Evolutionary conservation across 2,113 vertebrate genomes (phyloP).

Genomic region (Speoplatyrhinus poulsoni): DNA sequence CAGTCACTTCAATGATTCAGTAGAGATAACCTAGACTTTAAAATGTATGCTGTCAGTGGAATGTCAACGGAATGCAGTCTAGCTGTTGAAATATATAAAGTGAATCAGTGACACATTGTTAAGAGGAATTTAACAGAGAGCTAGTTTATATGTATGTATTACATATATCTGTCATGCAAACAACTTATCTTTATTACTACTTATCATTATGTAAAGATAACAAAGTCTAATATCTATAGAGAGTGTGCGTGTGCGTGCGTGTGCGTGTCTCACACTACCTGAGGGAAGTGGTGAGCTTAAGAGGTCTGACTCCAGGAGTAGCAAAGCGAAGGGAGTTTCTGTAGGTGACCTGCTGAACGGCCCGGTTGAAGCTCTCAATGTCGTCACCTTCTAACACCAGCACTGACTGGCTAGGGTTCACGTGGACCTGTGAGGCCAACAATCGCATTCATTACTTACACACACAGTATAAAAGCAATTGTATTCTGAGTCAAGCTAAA

Average conservation of each 20-base stretch:
- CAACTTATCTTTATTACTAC: no score
- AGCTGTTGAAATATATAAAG: no score
- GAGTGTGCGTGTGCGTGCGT: background rate
- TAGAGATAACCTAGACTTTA: no score
- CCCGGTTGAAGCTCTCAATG: conserved; percentile 95
- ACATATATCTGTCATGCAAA: background rate
- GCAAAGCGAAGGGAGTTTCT: conserved; percentile 96
- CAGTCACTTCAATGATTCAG: background rate
- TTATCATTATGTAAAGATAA: no score
- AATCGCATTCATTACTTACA: background rate
- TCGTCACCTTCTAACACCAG: conserved; percentile 95
- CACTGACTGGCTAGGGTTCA: conserved; percentile 96
- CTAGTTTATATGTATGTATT: background rate
- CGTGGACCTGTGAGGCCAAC: conserved; percentile 84
- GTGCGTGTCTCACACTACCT: conserved; percentile 52
- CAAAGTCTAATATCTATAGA: background rate
- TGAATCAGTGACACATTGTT: no score
- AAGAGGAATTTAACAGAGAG: background rate
- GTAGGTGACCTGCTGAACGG: conserved; percentile 97
- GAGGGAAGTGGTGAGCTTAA: conserved; percentile 88
- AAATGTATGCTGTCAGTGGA: no score
- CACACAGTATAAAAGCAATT: background rate
- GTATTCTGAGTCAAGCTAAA: background rate
- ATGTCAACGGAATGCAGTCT: no score
- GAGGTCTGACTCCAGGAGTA: conserved; percentile 93